Percentiles rank a stretch among this genome's conserved stretches.
Evolutionary conservation across 2,888 invertebrate genomes (phyloP).

Genomic region (Drosophila peninsularis): DNA sequence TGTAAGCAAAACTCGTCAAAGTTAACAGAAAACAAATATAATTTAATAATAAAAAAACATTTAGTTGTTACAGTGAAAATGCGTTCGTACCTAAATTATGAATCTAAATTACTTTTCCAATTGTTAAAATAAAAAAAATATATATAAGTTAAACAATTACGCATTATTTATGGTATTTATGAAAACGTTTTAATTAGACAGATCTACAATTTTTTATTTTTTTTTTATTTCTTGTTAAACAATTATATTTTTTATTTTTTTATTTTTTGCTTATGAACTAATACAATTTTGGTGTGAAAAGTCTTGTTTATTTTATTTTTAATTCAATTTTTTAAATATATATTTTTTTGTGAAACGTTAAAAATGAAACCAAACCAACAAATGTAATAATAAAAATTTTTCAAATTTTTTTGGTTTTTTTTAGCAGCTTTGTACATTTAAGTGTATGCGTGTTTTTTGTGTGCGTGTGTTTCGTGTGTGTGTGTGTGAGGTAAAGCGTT

Average conservation of each 20-base stretch:
- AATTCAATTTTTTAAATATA: background rate
- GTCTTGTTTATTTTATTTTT: constrained; percentile 9
- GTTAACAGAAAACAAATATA: constrained; percentile 1
- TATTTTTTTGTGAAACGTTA: constrained; percentile 51
- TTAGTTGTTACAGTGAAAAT: constrained; percentile 27
- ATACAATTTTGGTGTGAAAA: constrained; percentile 46
- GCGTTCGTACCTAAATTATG: constrained; percentile 10
- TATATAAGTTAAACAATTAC: constrained; percentile 21
- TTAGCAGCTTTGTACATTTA: constrained; percentile 61
- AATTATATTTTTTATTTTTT: constrained; percentile 14
- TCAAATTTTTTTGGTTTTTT: constrained; percentile 21
- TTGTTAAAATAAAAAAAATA: constrained; percentile 44
- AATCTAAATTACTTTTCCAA: constrained; percentile 30
- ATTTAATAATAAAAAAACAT: constrained; percentile 8
- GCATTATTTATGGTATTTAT: constrained; percentile 4
- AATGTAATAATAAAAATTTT: constrained; percentile 24
- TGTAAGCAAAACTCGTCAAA: constrained; percentile 7
- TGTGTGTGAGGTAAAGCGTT: constrained; percentile 46
- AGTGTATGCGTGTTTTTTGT: constrained; percentile 37
- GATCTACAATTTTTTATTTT: constrained; percentile 12
- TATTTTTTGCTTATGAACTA: constrained; percentile 44
- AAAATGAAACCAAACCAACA: constrained; percentile 65
- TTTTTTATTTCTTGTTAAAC: constrained; percentile 24
- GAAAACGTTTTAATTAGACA: constrained; percentile 20
- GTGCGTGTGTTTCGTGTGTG: constrained; percentile 35